Conservation (phyloP, 2,888 invertebrate genomes). For the Agrotis puta region DNA sequence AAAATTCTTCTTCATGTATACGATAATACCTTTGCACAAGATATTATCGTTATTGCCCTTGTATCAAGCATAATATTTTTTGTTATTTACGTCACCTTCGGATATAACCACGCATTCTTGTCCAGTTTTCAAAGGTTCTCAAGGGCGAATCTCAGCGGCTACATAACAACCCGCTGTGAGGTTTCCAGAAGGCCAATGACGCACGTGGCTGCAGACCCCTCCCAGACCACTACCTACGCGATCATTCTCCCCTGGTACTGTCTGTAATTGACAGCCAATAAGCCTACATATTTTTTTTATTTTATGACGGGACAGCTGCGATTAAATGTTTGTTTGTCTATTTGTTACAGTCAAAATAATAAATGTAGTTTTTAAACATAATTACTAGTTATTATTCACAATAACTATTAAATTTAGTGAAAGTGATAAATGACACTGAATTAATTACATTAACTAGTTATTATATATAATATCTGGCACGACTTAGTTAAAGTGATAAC, state of each 20-base stretch:
- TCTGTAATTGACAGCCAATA: conserved; percentile 77
- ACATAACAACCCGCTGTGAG: conserved; percentile 57
- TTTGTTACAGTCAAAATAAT: too few species aligned
- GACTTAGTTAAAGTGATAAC: too few species aligned
- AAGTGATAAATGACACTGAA: too few species aligned
- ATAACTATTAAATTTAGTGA: too few species aligned
- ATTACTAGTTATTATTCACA: too few species aligned
- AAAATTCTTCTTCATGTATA: not conserved
- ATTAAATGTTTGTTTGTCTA: conserved; percentile 20
- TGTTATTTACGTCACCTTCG: conserved; percentile 32
- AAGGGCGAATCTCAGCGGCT: conserved; percentile 41
- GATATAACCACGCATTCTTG: conserved; percentile 11
- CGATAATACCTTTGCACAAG: conserved; percentile 2
- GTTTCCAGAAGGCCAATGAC: conserved; percentile 70
- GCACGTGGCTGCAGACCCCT: conserved; percentile 61
- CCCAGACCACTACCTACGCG: conserved; percentile 61
- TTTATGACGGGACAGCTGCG: conserved; percentile 13
- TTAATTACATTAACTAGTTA: too few species aligned
- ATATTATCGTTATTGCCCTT: conserved; percentile 12
- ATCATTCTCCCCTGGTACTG: conserved; percentile 74
- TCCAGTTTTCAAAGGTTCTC: conserved; percentile 31
- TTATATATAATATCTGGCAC: too few species aligned
- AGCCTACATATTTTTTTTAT: conserved; percentile 59
- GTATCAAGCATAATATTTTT: conserved; percentile 22
- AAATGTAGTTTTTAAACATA: too few species aligned